Evolutionary conservation across 2,113 vertebrate species (phyloP).

Genomic region (Brachyistius frenatus): DNA sequence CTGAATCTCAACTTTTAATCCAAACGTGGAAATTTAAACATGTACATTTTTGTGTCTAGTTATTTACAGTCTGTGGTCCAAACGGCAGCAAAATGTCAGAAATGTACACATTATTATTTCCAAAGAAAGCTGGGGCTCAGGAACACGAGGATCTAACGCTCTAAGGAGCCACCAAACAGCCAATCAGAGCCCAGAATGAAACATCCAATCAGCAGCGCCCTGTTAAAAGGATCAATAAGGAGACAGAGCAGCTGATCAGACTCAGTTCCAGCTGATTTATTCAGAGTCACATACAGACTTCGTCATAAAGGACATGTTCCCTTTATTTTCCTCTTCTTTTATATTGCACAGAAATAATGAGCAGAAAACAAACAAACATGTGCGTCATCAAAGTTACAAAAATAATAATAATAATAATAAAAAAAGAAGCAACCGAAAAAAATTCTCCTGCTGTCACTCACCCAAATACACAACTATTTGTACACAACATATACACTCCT

Average conservation of each 20-base stretch:
- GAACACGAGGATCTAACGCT: too few species aligned
- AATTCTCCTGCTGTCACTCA: slow-evolving; percentile 93
- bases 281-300: slow-evolving; percentile 92
- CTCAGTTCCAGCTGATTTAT: slow-evolving; percentile 99
- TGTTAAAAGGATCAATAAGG: slow-evolving; percentile 31
- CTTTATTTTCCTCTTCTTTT: slow-evolving; percentile 76
- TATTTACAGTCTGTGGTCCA: too few species aligned
- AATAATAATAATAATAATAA: neutral
- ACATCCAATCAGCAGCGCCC: too few species aligned
- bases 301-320: slow-evolving; percentile 86
- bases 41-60: too few species aligned
- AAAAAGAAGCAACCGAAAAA: slow-evolving; percentile 87
- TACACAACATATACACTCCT: slow-evolving; percentile 97
- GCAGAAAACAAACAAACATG: slow-evolving; percentile 80
- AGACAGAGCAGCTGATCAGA: slow-evolving; percentile 58
- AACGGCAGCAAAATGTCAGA: too few species aligned
- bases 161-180: neutral
- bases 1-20: too few species aligned
- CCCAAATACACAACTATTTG: slow-evolving; percentile 93
- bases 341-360: slow-evolving; percentile 97
- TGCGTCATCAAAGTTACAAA: slow-evolving; percentile 81
- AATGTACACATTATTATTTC: too few species aligned
- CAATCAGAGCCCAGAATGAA: neutral
- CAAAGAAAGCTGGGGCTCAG: too few species aligned
- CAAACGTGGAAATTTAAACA: too few species aligned